These are phyloP conservation scores for Melanocharis versteri DNA, from an alignment of 2,113 vertebrate species.

Conservation along the genomic window DNA sequence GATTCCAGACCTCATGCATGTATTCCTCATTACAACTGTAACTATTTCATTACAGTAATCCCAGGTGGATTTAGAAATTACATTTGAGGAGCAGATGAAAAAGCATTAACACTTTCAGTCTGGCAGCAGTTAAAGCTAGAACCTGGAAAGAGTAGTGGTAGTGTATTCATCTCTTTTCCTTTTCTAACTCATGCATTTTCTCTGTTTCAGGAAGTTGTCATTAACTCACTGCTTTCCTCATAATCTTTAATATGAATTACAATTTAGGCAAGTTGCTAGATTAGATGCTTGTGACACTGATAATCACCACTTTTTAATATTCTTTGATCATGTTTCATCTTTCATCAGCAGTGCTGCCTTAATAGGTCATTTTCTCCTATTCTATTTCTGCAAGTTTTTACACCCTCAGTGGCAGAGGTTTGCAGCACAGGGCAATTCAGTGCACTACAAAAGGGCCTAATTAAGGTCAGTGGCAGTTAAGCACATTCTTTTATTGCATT, in stretches of 20 bases:
- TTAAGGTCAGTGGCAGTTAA: background rate
- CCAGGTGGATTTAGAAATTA: background rate
- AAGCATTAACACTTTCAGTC: background rate
- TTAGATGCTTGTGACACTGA: background rate
- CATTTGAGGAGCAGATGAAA: conserved; percentile 14
- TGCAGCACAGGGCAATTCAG: background rate
- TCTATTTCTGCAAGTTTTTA: background rate
- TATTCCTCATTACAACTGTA: background rate
- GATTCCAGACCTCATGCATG: background rate
- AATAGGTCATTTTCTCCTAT: background rate
- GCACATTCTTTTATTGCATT: background rate
- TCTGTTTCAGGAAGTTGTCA: background rate
- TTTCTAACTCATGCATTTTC: background rate
- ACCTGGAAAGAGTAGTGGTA: background rate
- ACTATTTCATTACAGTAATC: background rate
- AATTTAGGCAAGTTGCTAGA: background rate
- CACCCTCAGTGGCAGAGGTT: background rate
- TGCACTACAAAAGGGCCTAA: background rate
- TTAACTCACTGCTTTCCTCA: background rate
- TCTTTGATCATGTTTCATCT: background rate
- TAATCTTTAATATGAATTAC: background rate
- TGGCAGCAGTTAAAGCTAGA: background rate
- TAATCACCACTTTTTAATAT: background rate
- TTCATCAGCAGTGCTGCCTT: background rate
- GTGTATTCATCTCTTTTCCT: background rate